Base-by-base conservation (phyloP, 2,113 vertebrate genomes). In the Capreolus pygargus region DNA sequence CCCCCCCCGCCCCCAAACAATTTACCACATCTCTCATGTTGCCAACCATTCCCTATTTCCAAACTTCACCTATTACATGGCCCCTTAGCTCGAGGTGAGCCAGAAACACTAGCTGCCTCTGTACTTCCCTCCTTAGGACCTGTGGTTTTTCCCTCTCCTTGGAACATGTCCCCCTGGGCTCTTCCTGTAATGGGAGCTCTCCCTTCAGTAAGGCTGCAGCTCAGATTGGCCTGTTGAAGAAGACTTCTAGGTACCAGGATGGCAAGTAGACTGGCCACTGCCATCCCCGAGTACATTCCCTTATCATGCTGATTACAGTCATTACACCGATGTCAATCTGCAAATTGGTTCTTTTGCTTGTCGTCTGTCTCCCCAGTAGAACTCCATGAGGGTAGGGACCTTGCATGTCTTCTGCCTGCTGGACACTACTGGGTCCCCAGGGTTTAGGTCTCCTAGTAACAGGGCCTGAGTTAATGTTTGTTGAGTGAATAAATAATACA, bases 1-100 rank as follows among this genome's bases (percentile, higher is more conserved):
- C 55, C 61, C 47, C 54, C 55, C 55, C 61, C 12, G 11, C 50
- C 50, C 50, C 15, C 39, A n/a, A 33, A 33, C 39, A 9, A 6
- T 55, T 89, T 33, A 3, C 9, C 33, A 43, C 25, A 33, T 14
- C 47, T 43, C 70, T 52, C 2, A 0, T 27, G 10, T 10, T 10
- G 6, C 33, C 21, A 45, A 2, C 13, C 3, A 5, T 60, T 16
- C 3, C 5, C 67, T 16, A 2, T 2, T 30, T 30, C 25, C 45
- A 30, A 30, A 0, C 33, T 12, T 90, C 55, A 13, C 36, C 19
- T 84, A 7, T 57, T 25, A 8, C 1, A 2, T 3, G 12, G 11
- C 14, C 47, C n/a, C 2, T 30, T 33, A 28, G 27, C 33, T 43
- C 11, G 0, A n/a, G 5, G 27, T 23, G n/a, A 81, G 27, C 30